Percentiles rank a stretch among this genome's conserved stretches.
Conservation (phyloP, 2,888 invertebrate species). For the Nymphalis urticae region DNA sequence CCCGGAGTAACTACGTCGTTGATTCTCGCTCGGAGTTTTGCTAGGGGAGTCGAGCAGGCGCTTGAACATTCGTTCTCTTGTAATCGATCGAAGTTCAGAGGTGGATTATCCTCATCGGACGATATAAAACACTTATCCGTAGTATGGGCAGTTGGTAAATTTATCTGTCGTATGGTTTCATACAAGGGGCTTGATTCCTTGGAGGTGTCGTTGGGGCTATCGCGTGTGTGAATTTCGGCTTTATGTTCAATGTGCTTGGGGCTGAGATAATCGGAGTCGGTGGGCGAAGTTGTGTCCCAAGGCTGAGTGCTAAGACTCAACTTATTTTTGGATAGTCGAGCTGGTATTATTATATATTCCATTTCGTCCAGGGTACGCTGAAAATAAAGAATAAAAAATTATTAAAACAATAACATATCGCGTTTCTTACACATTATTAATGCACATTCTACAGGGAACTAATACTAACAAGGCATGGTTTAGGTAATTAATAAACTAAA, state of each 20-base stretch:
- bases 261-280: conserved; percentile 64
- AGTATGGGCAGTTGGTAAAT: conserved; percentile 37
- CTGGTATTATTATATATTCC: conserved; percentile 70
- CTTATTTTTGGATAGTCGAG: conserved; percentile 55
- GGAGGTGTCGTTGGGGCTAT: conserved; percentile 60
- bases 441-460: background rate
- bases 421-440: no score
- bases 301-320: conserved; percentile 58
- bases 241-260: conserved; percentile 57
- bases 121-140: conserved; percentile 57
- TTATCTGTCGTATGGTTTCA: conserved; percentile 57
- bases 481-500: no score
- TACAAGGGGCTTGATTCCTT: conserved; percentile 62
- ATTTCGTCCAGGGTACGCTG: conserved; percentile 65
- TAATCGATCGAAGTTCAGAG: conserved; percentile 52
- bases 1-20: conserved; percentile 67
- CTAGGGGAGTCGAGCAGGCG: conserved; percentile 70
- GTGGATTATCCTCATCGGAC: conserved; percentile 51
- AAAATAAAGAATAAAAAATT: background rate
- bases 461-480: no score
- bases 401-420: background rate
- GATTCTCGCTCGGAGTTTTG: conserved; percentile 61
- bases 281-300: conserved; percentile 61
- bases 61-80: conserved; percentile 63
- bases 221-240: conserved; percentile 55